phyloP scores from a whole-genome alignment of 2,797 vertebrate genomes.

The Pempheris klunzingeri region DNA sequence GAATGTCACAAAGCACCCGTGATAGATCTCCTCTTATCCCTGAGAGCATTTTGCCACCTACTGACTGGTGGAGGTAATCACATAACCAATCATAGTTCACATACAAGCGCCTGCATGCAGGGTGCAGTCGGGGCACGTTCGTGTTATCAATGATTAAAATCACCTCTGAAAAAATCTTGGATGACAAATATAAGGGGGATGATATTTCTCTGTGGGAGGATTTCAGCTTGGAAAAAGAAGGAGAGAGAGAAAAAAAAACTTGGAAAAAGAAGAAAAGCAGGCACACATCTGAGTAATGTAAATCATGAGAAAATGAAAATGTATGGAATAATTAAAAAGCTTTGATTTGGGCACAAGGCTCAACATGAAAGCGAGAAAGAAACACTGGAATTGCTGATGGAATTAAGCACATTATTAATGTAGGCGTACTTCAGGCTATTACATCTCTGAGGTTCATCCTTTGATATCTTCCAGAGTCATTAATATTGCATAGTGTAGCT shows the following conservation, averaged over 20 bases:
- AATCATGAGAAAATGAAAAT: conserved; percentile 54
- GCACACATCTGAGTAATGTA: conserved; percentile 18
- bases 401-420: conserved; percentile 82
- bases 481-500: conserved; percentile 82
- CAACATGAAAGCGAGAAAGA: conserved; percentile 72
- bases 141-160: not conserved
- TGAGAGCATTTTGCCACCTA: conserved; percentile 85
- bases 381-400: conserved; percentile 65
- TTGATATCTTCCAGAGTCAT: conserved; percentile 83
- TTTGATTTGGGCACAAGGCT: conserved; percentile 60
- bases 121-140: not conserved
- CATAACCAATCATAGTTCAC: conserved; percentile 50
- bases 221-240: not conserved
- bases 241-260: not conserved
- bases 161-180: not conserved
- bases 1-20: conserved; percentile 38
- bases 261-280: not conserved
- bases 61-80: conserved; percentile 79
- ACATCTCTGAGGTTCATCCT: conserved; percentile 75
- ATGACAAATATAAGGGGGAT: not conserved
- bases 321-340: conserved; percentile 68
- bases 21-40: conserved; percentile 66
- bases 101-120: not conserved
- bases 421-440: conserved; percentile 76
- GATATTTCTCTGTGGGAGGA: not conserved